phyloP scores from a whole-genome alignment of 2,113 vertebrate genomes.

The Lagopus leucura region DNA sequence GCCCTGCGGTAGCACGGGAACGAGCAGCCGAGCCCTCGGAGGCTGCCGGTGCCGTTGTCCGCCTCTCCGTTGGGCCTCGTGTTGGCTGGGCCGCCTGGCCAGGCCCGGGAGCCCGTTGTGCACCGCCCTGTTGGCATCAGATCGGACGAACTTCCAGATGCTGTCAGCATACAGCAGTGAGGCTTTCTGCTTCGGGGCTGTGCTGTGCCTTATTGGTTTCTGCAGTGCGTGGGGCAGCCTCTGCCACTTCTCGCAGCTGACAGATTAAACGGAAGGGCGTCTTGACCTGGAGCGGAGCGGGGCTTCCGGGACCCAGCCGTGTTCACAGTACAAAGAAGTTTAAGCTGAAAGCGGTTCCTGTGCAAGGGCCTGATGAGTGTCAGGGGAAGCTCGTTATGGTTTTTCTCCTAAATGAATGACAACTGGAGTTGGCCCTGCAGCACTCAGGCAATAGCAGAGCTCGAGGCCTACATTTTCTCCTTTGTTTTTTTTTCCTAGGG shows the following conservation, averaged over 20 bases:
- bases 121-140: no score
- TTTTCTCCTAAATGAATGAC: not conserved
- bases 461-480: fast-evolving
- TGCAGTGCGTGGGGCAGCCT: not conserved
- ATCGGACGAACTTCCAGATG: not conserved
- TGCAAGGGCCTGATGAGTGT: fast-evolving
- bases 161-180: fast-evolving
- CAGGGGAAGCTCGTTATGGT: not conserved
- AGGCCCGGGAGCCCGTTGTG: not conserved
- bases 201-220: not conserved
- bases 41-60: fast-evolving
- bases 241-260: not conserved
- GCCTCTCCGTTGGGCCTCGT: fast-evolving
- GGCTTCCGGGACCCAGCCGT: not conserved
- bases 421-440: not conserved
- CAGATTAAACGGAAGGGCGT: not conserved
- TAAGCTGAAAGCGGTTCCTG: not conserved
- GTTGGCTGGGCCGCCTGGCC: not conserved
- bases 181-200: not conserved
- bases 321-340: not conserved
- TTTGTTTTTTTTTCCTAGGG: not conserved
- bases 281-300: not conserved
- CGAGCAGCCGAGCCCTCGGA: no score
- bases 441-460: not conserved
- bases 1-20: not conserved